Percentiles rank a stretch among this genome's conserved stretches.
phyloP scores from a whole-genome alignment of 2,797 vertebrate genomes.

The Netta rufina region DNA sequence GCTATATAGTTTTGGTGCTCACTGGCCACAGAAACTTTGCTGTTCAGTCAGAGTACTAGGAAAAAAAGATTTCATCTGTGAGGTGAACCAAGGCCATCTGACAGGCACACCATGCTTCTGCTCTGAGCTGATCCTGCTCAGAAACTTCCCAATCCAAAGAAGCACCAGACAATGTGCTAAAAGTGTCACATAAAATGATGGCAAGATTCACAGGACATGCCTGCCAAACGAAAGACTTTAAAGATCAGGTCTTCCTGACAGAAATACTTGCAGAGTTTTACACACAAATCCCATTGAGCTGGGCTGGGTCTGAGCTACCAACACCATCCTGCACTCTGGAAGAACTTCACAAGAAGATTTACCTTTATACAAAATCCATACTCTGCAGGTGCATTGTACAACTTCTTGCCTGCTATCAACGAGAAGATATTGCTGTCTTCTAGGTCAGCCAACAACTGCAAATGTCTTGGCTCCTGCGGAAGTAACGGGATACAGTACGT shows the following conservation, averaged over 20 bases:
- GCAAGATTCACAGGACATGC: slow-evolving; percentile 48
- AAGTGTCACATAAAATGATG: slow-evolving; percentile 35
- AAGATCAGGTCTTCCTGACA: slow-evolving; percentile 49
- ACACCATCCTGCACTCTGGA: background rate
- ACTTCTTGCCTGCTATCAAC: slow-evolving; percentile 87
- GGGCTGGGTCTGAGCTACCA: background rate
- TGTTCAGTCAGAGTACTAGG: background rate
- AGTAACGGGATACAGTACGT: background rate
- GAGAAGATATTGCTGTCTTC: slow-evolving; percentile 94
- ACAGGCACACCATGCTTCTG: slow-evolving; percentile 14
- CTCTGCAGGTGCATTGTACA: slow-evolving; percentile 91
- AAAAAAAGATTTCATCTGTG: background rate
- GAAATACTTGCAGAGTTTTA: slow-evolving; percentile 5
- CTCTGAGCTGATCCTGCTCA: slow-evolving; percentile 25
- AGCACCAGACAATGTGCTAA: slow-evolving; percentile 58
- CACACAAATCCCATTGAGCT: background rate
- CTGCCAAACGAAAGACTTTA: slow-evolving; percentile 51
- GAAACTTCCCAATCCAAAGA: slow-evolving; percentile 34
- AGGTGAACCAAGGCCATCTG: slow-evolving; percentile 27
- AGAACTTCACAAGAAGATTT: background rate
- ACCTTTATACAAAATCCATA: slow-evolving; percentile 98
- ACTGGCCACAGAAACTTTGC: background rate
- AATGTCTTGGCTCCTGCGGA: slow-evolving; percentile 91
- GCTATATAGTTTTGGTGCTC: background rate
- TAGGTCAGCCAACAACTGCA: slow-evolving; percentile 93